Evolutionary conservation across 1,140 invertebrate species (phyloP).

Genomic region (Polypedilum pembai): DNA sequence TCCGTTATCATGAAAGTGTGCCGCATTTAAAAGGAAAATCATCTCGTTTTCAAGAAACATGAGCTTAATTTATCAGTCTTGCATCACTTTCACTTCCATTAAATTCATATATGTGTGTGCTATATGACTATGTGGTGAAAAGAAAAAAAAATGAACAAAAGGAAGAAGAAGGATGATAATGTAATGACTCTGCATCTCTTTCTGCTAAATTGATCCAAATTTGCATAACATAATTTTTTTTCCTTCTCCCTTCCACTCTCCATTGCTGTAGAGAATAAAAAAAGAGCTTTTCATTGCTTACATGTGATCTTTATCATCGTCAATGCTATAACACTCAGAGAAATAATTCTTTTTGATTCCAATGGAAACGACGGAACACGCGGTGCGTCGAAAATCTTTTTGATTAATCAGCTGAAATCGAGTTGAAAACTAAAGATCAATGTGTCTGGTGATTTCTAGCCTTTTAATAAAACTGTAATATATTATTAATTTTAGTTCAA

Average conservation of each 20-base stretch:
- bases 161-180: background rate
- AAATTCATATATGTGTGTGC: background rate
- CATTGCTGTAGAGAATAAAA: background rate
- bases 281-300: conserved; percentile 1
- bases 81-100: background rate
- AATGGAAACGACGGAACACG: too few species aligned
- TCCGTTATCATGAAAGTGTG: too few species aligned
- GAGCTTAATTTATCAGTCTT: conserved; percentile 5
- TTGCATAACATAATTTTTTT: conserved; percentile 23
- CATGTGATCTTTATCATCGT: conserved; percentile 18
- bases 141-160: background rate
- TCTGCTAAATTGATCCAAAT: conserved; percentile 26
- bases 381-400: too few species aligned
- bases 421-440: too few species aligned
- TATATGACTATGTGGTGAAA: conserved; percentile 1
- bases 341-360: too few species aligned
- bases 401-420: too few species aligned
- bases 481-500: too few species aligned
- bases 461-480: too few species aligned
- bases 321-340: background rate
- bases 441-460: too few species aligned
- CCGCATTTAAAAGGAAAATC: too few species aligned
- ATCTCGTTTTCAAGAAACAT: too few species aligned
- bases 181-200: conserved; percentile 20
- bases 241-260: background rate